Percentiles rank a stretch among this genome's conserved stretches.
These are phyloP conservation scores for Ovibos moschatus DNA, from an alignment of 2,113 vertebrate species.

Conservation along the genomic window DNA sequence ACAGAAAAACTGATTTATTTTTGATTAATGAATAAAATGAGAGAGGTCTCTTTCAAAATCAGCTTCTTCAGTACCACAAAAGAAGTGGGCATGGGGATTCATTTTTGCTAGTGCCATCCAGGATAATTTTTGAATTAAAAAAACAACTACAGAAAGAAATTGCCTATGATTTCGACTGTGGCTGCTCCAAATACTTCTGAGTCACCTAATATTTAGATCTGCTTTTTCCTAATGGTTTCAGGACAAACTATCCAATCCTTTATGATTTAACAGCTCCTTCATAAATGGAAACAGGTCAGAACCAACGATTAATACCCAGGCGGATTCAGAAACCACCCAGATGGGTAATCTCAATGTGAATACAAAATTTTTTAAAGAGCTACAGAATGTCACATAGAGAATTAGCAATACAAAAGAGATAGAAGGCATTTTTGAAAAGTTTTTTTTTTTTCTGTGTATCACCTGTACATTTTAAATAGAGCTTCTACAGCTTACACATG, in stretches of 20 bases:
- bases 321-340: constrained; percentile 61
- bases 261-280: neutral
- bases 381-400: constrained; percentile 34
- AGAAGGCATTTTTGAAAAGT: constrained; percentile 37
- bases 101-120: neutral
- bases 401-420: constrained; percentile 50
- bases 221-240: neutral
- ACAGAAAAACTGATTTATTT: neutral
- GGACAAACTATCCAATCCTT: constrained; percentile 16
- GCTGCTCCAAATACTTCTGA: neutral
- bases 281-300: constrained; percentile 44
- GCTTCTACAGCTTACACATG: neutral
- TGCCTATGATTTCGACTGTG: neutral
- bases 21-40: neutral
- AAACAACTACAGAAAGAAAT: neutral
- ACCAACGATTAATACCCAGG: constrained; percentile 37
- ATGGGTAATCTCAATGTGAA: constrained; percentile 63
- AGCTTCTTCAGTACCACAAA: neutral
- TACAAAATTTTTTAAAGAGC: constrained; percentile 59
- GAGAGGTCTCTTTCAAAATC: neutral
- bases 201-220: neutral
- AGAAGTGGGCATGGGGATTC: neutral
- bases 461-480: neutral
- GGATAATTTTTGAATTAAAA: neutral
- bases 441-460: neutral